These are phyloP conservation scores for Sarcophaga variegata DNA, from an alignment of 2,888 invertebrate species.

Conservation along the genomic window DNA sequence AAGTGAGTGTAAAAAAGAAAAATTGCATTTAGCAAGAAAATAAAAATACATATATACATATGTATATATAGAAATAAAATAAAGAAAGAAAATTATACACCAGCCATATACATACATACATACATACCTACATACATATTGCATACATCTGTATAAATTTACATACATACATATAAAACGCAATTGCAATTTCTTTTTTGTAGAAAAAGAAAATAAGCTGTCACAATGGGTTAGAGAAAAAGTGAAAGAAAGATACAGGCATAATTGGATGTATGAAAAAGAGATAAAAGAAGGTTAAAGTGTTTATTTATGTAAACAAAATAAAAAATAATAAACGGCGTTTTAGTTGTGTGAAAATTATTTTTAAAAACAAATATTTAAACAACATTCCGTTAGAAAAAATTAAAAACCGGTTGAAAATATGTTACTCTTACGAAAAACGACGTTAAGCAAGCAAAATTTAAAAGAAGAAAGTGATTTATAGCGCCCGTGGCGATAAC, in stretches of 20 bases:
- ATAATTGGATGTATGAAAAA: slow-evolving; percentile 4
- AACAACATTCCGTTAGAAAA: slow-evolving; percentile 32
- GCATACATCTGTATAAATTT: background rate
- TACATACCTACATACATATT: background rate
- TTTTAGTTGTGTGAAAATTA: slow-evolving; percentile 37
- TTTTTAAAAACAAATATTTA: slow-evolving; percentile 24
- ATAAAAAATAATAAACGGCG: slow-evolving; percentile 25
- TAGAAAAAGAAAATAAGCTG: slow-evolving; percentile 19
- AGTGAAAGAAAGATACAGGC: slow-evolving; percentile 30
- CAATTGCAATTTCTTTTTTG: slow-evolving; percentile 14
- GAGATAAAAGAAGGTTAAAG: slow-evolving; percentile 47
- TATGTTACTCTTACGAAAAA: background rate
- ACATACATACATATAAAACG: slow-evolving; percentile 14
- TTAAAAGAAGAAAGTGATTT: slow-evolving; percentile 37
- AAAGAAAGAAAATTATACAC: no score
- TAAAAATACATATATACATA: background rate
- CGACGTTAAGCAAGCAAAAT: background rate
- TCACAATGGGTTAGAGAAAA: slow-evolving; percentile 53
- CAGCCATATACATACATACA: background rate
- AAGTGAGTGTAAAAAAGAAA: slow-evolving; percentile 7
- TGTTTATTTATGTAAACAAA: slow-evolving; percentile 46
- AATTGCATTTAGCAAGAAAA: slow-evolving; percentile 1
- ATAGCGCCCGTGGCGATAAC: background rate
- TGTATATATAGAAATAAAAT: no score
- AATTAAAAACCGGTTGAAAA: slow-evolving; percentile 29